phyloP scores from a whole-genome alignment of 2,113 vertebrate genomes.

The Cygnus buccinator region DNA sequence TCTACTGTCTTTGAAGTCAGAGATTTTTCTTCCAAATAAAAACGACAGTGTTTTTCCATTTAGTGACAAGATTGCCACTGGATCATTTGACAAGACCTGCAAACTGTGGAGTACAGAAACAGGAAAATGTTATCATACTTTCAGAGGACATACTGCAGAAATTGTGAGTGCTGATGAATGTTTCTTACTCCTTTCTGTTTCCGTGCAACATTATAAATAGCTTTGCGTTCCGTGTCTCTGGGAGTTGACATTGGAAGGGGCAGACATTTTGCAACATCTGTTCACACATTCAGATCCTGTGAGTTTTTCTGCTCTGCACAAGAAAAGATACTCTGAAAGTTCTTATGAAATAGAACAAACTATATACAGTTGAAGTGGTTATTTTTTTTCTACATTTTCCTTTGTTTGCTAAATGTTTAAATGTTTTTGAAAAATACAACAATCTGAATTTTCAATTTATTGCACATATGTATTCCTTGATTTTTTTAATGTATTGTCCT shows the following conservation, averaged over 20 bases:
- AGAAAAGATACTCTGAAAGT: neutral
- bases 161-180: slow-evolving; percentile 82
- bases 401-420: neutral
- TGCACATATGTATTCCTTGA: neutral
- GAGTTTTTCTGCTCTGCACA: neutral
- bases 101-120: slow-evolving; percentile 92
- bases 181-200: neutral
- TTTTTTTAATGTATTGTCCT: neutral
- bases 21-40: neutral
- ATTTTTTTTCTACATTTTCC: neutral
- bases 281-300: neutral
- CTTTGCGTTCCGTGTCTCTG: neutral
- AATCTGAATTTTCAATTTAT: neutral
- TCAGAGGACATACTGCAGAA: slow-evolving; percentile 90
- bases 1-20: neutral
- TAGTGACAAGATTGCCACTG: slow-evolving; percentile 96
- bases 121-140: slow-evolving; percentile 91
- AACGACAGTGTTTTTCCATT: neutral
- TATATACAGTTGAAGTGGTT: neutral
- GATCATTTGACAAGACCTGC: slow-evolving; percentile 96
- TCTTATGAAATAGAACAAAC: neutral
- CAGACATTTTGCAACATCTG: neutral
- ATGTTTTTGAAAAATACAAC: neutral
- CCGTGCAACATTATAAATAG: neutral
- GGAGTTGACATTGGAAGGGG: neutral